Base-by-base conservation (phyloP, 1,140 invertebrate genomes). In the Anastatus disparis region DNA sequence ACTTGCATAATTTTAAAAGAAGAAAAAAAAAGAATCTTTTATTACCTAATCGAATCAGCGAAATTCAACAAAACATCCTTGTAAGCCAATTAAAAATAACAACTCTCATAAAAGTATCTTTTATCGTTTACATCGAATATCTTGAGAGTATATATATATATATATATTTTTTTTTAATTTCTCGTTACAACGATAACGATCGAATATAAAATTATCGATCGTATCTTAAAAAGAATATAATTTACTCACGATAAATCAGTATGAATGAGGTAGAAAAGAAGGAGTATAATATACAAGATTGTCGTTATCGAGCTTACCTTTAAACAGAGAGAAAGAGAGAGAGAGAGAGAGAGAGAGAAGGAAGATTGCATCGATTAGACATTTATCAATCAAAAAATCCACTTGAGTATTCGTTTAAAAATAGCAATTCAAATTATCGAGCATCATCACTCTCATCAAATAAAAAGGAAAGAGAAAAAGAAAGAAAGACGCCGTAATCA, bases 171-270 rank as follows among this genome's bases (percentile, higher is more conserved):
- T n/a, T n/a, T n/a, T n/a, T n/a, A n/a, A n/a, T n/a, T n/a, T n/a
- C n/a, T n/a, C n/a, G n/a, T 42, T 26, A 46, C 10, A 50, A 15
- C 10, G 26, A 35, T 20, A 40, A 12, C 8, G 24, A 58, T 67
- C 55, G 22, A 31, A 15, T 52, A 46, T 10, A 29, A n/a, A 29
- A 61, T 44, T 7, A 27, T 42, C 40, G 40, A 42, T 20, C 22
- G 13, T 42, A 9, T 6, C 22, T 62, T 10, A n/a, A 26, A 22
- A 20, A 17, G 20, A 12, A n/a, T 46, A 22, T 53, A 63, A 63
- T 63, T 70, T 70, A 70, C 59, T 63, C 62, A 69, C 58, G 67
- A 61, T 69, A 62, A 68, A 29, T 35, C n/a, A n/a, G n/a, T n/a
- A n/a, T n/a, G n/a, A n/a, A n/a, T n/a, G n/a, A n/a, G n/a, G n/a